Conservation (phyloP, 2,888 invertebrate genomes). For the Synanthedon andrenaeformis region DNA sequence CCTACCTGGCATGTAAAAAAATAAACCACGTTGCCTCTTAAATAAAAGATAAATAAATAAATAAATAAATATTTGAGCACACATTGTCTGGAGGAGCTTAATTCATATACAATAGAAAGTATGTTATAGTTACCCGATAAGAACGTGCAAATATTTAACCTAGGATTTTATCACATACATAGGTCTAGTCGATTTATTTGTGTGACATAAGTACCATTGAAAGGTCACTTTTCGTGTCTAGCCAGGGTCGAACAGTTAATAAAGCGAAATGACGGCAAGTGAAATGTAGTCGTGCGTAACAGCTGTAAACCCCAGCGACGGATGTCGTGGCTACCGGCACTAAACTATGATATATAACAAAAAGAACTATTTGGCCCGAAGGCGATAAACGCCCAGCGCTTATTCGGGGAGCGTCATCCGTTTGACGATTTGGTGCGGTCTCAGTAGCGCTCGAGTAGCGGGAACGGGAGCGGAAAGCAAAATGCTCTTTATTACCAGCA, state of each 20-base stretch:
- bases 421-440: conserved; percentile 3
- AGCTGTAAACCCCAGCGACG: background rate
- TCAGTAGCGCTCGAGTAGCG: background rate
- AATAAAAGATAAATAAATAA: too few relatives aligned
- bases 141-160: too few relatives aligned
- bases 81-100: too few relatives aligned
- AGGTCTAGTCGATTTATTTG: too few relatives aligned
- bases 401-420: conserved; percentile 9
- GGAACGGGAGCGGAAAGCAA: background rate
- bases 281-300: background rate
- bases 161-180: too few relatives aligned
- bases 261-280: background rate
- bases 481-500: too few relatives aligned
- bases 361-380: conserved; percentile 12
- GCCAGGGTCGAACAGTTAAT: background rate
- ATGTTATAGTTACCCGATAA: too few relatives aligned
- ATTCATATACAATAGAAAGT: too few relatives aligned
- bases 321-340: conserved; percentile 16
- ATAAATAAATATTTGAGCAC: too few relatives aligned
- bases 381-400: conserved; percentile 14
- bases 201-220: background rate
- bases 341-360: conserved; percentile 10
- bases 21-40: too few relatives aligned
- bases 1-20: too few relatives aligned
- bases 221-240: background rate